These are phyloP conservation scores for Tethya wilhelma DNA, from an alignment of 37 sponge, comb jelly and placozoan genomes.

Conservation along the genomic window DNA sequence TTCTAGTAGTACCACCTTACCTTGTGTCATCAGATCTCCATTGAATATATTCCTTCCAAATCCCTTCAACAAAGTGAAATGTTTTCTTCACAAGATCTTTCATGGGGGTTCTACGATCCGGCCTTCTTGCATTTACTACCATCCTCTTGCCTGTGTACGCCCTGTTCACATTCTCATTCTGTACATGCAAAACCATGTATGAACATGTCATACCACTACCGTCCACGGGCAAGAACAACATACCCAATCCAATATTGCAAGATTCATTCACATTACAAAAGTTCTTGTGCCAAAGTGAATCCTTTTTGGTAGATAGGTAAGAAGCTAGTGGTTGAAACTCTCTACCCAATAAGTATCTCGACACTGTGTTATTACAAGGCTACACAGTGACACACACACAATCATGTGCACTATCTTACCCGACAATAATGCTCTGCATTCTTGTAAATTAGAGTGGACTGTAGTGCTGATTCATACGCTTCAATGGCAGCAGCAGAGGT, in stretches of 20 bases:
- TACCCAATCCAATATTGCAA: slow-evolving; percentile 35
- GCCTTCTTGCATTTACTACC: neutral
- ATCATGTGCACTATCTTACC: neutral
- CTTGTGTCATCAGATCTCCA: neutral
- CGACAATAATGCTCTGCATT: slow-evolving; percentile 15
- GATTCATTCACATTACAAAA: slow-evolving; percentile 34
- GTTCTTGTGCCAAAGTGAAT: slow-evolving; percentile 16
- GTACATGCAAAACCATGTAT: neutral
- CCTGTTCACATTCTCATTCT: too few relatives aligned
- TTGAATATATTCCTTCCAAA: slow-evolving; percentile 3
- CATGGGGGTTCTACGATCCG: neutral
- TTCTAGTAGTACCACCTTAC: too few relatives aligned
- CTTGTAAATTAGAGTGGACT: neutral
- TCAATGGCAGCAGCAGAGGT: slow-evolving; percentile 9
- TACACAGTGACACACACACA: neutral
- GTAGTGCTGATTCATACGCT: neutral
- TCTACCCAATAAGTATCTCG: slow-evolving; percentile 34
- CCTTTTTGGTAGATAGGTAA: slow-evolving; percentile 25
- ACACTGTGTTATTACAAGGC: slow-evolving; percentile 2
- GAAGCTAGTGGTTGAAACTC: slow-evolving; percentile 39
- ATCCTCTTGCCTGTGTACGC: neutral
- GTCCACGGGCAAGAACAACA: neutral
- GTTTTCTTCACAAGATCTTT: neutral
- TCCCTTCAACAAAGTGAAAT: neutral
- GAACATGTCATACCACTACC: neutral